Evolutionary conservation across 2,797 vertebrate genomes (phyloP).

Genomic region (Acrossocheilus wenchowensis): DNA sequence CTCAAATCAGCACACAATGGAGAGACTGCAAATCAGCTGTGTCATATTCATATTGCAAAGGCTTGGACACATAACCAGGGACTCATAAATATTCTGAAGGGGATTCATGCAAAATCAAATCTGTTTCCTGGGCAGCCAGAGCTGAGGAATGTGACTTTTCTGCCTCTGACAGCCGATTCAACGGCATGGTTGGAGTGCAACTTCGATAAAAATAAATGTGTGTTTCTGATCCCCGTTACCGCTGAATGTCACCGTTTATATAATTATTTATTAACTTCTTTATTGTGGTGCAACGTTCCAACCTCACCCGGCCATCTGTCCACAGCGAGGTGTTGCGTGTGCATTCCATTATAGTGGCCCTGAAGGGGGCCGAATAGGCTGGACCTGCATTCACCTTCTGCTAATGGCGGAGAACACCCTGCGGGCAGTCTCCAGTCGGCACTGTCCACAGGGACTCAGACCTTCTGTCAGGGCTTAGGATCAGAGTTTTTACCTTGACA

Average conservation of each 20-base stretch:
- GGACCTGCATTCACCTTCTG: slow-evolving; percentile 57
- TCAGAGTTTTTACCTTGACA: slow-evolving; percentile 64
- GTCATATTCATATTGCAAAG: slow-evolving; percentile 24
- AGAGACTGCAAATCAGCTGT: background rate
- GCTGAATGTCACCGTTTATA: slow-evolving; percentile 50
- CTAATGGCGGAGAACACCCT: slow-evolving; percentile 59
- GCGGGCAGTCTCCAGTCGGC: slow-evolving; percentile 53
- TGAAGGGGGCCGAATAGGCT: slow-evolving; percentile 49
- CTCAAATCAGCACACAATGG: slow-evolving; percentile 24
- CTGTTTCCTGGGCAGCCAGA: background rate
- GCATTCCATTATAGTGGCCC: slow-evolving; percentile 60
- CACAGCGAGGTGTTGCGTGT: slow-evolving; percentile 58
- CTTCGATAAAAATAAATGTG: slow-evolving; percentile 5
- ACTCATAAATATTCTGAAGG: slow-evolving; percentile 44
- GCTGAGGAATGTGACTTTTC: slow-evolving; percentile 12
- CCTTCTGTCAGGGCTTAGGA: slow-evolving; percentile 59
- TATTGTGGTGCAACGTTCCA: slow-evolving; percentile 54
- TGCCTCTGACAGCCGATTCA: slow-evolving; percentile 11
- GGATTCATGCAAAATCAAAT: slow-evolving; percentile 15
- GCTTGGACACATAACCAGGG: background rate
- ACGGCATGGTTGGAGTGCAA: background rate
- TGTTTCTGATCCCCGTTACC: slow-evolving; percentile 18
- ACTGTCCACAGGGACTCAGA: slow-evolving; percentile 48
- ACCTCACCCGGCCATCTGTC: slow-evolving; percentile 66
- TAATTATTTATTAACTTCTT: slow-evolving; percentile 65